Evolutionary conservation across 1,140 invertebrate genomes (phyloP).

Genomic region (Hycleus phaleratus): DNA sequence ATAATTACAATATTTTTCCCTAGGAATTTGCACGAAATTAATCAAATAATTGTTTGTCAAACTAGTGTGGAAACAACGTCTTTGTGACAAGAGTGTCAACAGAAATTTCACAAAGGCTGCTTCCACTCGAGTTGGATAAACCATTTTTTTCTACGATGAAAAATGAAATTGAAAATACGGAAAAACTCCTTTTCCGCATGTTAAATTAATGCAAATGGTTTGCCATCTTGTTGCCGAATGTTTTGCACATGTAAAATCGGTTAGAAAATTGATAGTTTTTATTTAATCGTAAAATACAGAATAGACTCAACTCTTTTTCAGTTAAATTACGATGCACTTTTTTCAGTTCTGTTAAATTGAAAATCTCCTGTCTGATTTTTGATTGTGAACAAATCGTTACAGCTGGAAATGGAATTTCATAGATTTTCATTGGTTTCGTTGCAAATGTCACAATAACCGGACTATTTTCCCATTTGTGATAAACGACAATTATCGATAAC

Average conservation of each 20-base stretch:
- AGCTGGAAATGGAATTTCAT: slow-evolving; percentile 47
- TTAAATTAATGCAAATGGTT: too few relatives aligned
- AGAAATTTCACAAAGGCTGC: too few relatives aligned
- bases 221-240: too few relatives aligned
- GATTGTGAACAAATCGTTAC: slow-evolving; percentile 46
- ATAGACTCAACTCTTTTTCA: slow-evolving; percentile 41
- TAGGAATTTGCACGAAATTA: slow-evolving; percentile 25
- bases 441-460: slow-evolving; percentile 49
- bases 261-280: slow-evolving; percentile 46
- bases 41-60: too few relatives aligned
- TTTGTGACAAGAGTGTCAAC: too few relatives aligned
- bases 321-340: not conserved
- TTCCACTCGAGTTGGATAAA: too few relatives aligned
- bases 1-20: slow-evolving; percentile 48
- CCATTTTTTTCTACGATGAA: too few relatives aligned
- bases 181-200: too few relatives aligned
- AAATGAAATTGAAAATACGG: too few relatives aligned
- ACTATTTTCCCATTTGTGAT: slow-evolving; percentile 44
- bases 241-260: too few relatives aligned
- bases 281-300: slow-evolving; percentile 57
- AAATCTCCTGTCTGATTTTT: slow-evolving; percentile 17
- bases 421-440: slow-evolving; percentile 44
- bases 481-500: slow-evolving; percentile 33
- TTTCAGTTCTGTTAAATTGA: slow-evolving; percentile 18
- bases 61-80: too few relatives aligned